Evolutionary conservation across 1,140 invertebrate species (phyloP).

Genomic region (Aethina tumida): DNA sequence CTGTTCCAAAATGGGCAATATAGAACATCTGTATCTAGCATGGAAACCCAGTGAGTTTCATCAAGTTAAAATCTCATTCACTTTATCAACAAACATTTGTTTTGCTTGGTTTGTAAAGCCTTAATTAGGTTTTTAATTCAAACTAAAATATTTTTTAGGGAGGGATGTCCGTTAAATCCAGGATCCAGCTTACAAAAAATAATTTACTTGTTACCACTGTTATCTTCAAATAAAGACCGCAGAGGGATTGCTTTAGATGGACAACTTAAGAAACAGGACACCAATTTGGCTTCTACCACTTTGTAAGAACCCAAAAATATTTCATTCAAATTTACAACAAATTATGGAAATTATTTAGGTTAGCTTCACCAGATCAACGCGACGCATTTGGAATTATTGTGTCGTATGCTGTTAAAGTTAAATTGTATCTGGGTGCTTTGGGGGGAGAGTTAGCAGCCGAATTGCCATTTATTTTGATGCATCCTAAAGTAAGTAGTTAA

Average conservation of each 20-base stretch:
- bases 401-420: slow-evolving; percentile 88
- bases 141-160: slow-evolving; percentile 42
- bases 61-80: slow-evolving; percentile 3
- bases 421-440: slow-evolving; percentile 87
- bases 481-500: slow-evolving; percentile 62
- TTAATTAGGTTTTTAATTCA: slow-evolving; percentile 5
- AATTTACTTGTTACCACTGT: slow-evolving; percentile 70
- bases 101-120: no score
- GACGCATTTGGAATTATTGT: slow-evolving; percentile 86
- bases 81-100: no score
- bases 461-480: slow-evolving; percentile 94
- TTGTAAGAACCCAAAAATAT: slow-evolving; percentile 53
- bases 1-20: slow-evolving; percentile 99
- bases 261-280: slow-evolving; percentile 78
- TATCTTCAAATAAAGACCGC: slow-evolving; percentile 76
- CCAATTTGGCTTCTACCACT: slow-evolving; percentile 92
- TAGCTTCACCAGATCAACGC: slow-evolving; percentile 68
- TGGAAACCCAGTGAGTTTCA: slow-evolving; percentile 80
- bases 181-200: slow-evolving; percentile 90
- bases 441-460: slow-evolving; percentile 91
- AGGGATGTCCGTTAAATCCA: slow-evolving; percentile 91
- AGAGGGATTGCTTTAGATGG: slow-evolving; percentile 93
- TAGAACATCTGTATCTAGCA: slow-evolving; percentile 81
- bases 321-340: background rate
- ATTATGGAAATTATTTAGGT: slow-evolving; percentile 36